Evolutionary conservation across 2,888 invertebrate species (phyloP), one percentile per base, ranked within the genome.

Genomic region (Pterostichus madidus): DNA sequence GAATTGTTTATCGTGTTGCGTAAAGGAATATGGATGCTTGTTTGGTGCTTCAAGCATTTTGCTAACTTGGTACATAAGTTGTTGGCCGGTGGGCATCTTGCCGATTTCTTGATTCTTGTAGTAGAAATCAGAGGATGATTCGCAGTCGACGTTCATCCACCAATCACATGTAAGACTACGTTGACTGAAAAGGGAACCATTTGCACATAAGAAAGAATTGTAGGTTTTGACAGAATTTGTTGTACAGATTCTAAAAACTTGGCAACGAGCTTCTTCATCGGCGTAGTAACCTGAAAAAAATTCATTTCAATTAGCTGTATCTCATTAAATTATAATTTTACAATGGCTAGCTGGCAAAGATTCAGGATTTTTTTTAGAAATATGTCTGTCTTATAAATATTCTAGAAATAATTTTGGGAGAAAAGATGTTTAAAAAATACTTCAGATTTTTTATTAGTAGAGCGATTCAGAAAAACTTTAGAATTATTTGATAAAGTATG

Each of bases 111-210:
- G 86, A 59, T 91, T 91, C 83, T 90, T 90, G 32, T 87, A 88
- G 84, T 89, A 91, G 84, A 90, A 90, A 83, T 90, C 88, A 83
- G 89, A 88, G 2, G 92, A 90, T 35, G 90, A 87, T 46, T 90
- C 89, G 85, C 94, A 94, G 84, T 93, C 91, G 0, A 94, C 94
- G 85, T 93, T 93, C 90, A 92, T 93, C 94, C 94, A 94, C 94
- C 94, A 94, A 86, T 93, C 93, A 85, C 94, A 94, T 1, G 93
- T 93, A 83, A 93, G 91, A 2, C 93, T 91, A 73, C 92, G 92
- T 88, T 94, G 94, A 86, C 93, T 93, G 88, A 94, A 94, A 24
- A 93, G 89, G 8, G 94, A 94, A 83, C 94, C 94, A 85, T 94
- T 93, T 5, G 94, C 94, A 85, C 94, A 94, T 4, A 94, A 90